Evolutionary conservation across 1,140 invertebrate genomes (phyloP), one percentile per base, ranked within the genome.

Genomic region (Drosophila varians): DNA sequence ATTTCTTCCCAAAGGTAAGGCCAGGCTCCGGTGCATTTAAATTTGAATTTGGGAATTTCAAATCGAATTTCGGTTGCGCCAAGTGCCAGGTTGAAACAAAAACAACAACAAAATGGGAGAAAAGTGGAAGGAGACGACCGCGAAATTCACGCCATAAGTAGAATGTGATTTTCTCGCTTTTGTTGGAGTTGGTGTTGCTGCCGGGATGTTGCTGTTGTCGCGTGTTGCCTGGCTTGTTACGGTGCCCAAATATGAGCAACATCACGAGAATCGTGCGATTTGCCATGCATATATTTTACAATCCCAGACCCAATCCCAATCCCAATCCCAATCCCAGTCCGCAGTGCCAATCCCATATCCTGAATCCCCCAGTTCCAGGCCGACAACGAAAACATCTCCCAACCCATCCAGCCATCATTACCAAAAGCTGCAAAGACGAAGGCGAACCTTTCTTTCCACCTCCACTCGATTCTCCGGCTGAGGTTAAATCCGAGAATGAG

Each of bases 231-330:
- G 58, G 77, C 82, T 86, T 87, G 82, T 86, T 87, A 87, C 73
- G 76, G 73, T 86, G 82, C 73, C 82, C 82, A 86, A 86, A 86
- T 86, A 86, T 86, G 82, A 87, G 82, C 74, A 87, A 77, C 82
- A 86, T 86, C 82, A 87, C 82, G 82, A 87, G 82, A 87, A 87
- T 87, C 82, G 82, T 87, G 82, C 82, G 82, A 86, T 84, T 84
- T 86, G 76, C 80, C 68, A 80, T 84, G 80, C 80, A 86, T 86
- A 86, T 86, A 86, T 86, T 86, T 84, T 86, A 80, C 80, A 86
- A 86, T 86, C 56, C 65, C 28, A 78, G 57, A 42, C 25, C 64
- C 36, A 55, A 18, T 9, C 26, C 54, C 23, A 43, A 19, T 34
- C 18, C 45, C 61, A 57, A 25, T 47, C 28, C 19, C 25, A n/a